Conservation (phyloP, 92 coral and sea anemone genomes). For the Actinostola sp. region DNA sequence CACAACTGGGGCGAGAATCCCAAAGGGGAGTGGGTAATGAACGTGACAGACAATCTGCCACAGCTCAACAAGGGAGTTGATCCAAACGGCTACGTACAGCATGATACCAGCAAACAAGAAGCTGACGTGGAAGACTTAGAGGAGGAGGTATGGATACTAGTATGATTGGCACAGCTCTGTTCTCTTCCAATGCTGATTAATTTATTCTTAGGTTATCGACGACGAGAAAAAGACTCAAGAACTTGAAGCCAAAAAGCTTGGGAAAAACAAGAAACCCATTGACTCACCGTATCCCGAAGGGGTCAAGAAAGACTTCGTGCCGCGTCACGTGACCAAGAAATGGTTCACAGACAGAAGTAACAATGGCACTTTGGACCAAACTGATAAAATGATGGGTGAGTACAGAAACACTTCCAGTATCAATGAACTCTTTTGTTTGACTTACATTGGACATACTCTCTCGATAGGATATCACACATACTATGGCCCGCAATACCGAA, state of each 20-base stretch:
- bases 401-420: not conserved
- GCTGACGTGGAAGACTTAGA: slow-evolving; percentile 98
- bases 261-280: slow-evolving; percentile 17
- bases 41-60: slow-evolving; percentile 91
- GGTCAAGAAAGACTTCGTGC: slow-evolving; percentile 78
- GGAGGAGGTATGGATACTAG: slow-evolving; percentile 89
- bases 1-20: slow-evolving; percentile 99
- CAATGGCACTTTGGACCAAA: slow-evolving; percentile 23
- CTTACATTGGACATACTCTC: too few species aligned
- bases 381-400: slow-evolving; percentile 31
- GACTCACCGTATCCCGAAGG: slow-evolving; percentile 92
- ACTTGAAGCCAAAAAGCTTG: slow-evolving; percentile 68
- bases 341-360: slow-evolving; percentile 21
- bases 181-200: not conserved
- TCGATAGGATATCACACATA: not conserved
- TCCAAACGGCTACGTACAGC: slow-evolving; percentile 90
- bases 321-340: slow-evolving; percentile 9
- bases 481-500: slow-evolving; percentile 18
- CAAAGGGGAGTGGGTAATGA: slow-evolving; percentile 98
- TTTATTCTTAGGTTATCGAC: slow-evolving; percentile 71
- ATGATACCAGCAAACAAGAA: slow-evolving; percentile 96
- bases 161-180: not conserved
- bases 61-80: slow-evolving; percentile 86
- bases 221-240: slow-evolving; percentile 95
- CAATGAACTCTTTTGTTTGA: too few species aligned